Evolutionary conservation across 2,797 vertebrate species (phyloP).

Genomic region (Aphelocoma californica): DNA sequence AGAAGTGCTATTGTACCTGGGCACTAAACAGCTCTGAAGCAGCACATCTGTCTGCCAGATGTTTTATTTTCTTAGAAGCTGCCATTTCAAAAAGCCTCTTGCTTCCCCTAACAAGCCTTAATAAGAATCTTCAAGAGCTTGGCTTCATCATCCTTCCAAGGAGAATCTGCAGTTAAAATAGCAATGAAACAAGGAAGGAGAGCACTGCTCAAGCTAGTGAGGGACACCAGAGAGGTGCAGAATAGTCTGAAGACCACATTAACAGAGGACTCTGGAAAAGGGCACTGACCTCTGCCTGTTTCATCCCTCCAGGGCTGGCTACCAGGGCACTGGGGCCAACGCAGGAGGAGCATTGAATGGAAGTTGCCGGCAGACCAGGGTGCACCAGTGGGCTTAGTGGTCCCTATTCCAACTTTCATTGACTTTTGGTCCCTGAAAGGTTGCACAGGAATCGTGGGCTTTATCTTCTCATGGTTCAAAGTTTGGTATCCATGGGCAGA

Average conservation of each 20-base stretch:
- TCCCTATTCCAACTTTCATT: neutral
- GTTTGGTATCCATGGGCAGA: rapidly evolving
- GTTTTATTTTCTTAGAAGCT: neutral
- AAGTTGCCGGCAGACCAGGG: rapidly evolving
- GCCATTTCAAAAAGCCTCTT: neutral
- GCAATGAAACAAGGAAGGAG: neutral
- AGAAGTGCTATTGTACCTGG: slow-evolving; percentile 40
- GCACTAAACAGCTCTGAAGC: slow-evolving; percentile 26
- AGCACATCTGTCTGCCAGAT: slow-evolving; percentile 52
- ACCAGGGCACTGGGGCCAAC: rapidly evolving
- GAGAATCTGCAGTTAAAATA: neutral
- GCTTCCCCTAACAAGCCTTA: neutral
- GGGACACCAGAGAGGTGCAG: rapidly evolving
- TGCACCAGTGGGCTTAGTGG: neutral
- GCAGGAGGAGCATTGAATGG: neutral
- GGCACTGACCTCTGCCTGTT: neutral
- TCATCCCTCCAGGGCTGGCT: neutral
- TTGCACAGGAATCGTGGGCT: rapidly evolving
- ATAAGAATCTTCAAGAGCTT: neutral
- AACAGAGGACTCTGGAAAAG: neutral
- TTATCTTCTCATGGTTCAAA: neutral
- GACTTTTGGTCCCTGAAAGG: neutral
- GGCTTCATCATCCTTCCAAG: neutral
- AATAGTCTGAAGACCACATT: neutral
- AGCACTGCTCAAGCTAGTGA: neutral